Base-by-base conservation (phyloP, 2,797 vertebrate genomes). In the Hippoglossus hippoglossus region DNA sequence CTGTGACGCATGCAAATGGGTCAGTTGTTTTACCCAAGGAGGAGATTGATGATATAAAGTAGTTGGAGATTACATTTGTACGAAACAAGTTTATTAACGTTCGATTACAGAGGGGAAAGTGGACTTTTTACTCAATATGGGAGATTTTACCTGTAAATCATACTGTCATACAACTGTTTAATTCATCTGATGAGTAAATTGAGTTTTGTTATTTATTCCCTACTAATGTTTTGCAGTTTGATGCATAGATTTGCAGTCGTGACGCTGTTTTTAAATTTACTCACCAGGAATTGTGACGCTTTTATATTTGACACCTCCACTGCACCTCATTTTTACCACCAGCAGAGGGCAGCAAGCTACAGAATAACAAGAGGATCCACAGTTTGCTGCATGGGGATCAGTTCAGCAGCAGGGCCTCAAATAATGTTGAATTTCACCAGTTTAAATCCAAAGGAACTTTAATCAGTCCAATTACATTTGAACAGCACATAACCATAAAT, bases 301-400 rank as follows among this genome's bases (percentile, higher is more conserved):
- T 53, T 24, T 16, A 15, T 8, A 36, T 3, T 19, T 9, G 6
- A 26, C 36, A 22, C 4, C 1, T 41, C 3, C 8, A 2, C 9
- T 83, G 88, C 25, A 86, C 66, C 15, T 55, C 36, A 6, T 22
- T 19, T 52, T 25, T 52, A 0, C 24, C 9, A 31, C 91, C 93
- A 87, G 81, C 3, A 92, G 93, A 89, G 84, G 89, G 93, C 88
- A 90, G 90, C 88, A 92, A 21, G 11, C 34, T 24, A 84, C 80
- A 72, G 57, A 66, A 19, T 6, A 71, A 63, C n/a, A 41, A 0
- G 34, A 44, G 31, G 3, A 10, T 19, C 12, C 15, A 4, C n/a
- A 12, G 49, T 71, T 71, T 61, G 26, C 28, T 72, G 65, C 63
- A 59, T 62, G 60, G 24, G 65, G 18, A 46, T 52, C 56, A 50